Conservation (phyloP, 2,797 vertebrate genomes). For the Cheirogaleus major region DNA sequence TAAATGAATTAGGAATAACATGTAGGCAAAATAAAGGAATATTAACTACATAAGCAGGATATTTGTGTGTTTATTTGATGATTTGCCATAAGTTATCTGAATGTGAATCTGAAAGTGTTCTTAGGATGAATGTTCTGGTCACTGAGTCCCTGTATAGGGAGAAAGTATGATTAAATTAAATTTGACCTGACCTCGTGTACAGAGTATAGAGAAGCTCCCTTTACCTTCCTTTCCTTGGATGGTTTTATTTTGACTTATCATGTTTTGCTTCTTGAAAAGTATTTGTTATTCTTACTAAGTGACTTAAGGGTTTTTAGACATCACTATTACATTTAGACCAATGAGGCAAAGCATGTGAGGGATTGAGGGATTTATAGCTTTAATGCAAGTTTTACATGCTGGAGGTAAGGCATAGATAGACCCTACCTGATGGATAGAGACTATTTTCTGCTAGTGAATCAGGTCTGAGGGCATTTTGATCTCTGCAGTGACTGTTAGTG, state of each 20-base stretch:
- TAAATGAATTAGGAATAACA: background rate
- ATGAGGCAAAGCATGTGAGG: background rate
- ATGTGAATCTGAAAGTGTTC: background rate
- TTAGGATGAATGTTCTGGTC: background rate
- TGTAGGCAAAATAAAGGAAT: background rate
- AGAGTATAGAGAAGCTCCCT: background rate
- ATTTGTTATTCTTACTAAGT: conserved; percentile 54
- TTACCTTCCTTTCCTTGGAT: background rate
- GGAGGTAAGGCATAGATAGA: background rate
- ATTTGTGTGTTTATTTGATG: background rate
- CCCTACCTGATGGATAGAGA: background rate
- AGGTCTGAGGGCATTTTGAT: conserved; percentile 36
- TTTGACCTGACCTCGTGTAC: background rate
- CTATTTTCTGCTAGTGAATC: conserved; percentile 51
- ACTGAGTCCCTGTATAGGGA: background rate
- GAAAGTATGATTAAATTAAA: conserved; percentile 3
- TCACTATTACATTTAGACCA: conserved; percentile 15
- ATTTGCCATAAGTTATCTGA: background rate
- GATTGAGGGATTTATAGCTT: conserved; percentile 31
- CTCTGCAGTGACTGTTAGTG: background rate
- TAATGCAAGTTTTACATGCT: background rate
- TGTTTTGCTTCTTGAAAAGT: conserved; percentile 27
- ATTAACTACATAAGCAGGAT: background rate
- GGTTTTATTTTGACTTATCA: conserved; percentile 41
- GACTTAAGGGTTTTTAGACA: conserved; percentile 44